Evolutionary conservation across 2,888 invertebrate species (phyloP), one percentile per base, ranked within the genome.

Genomic region (Drosophila leonis): DNA sequence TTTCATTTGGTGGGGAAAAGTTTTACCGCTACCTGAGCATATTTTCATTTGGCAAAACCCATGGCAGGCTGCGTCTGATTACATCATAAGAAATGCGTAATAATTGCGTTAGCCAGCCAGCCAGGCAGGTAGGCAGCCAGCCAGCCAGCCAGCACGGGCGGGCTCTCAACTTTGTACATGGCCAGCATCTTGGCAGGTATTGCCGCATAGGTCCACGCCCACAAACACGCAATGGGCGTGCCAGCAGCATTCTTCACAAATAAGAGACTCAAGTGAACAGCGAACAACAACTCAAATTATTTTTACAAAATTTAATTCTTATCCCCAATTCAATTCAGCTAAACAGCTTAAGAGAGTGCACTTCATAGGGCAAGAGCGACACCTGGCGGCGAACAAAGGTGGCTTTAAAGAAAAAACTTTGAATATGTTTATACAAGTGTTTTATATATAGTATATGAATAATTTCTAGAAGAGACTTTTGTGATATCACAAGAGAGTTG

Each of bases 51-150:
- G 44, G 69, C 65, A 75, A 79, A 48, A 72, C 68, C 76, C 65
- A 13, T 67, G 27, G 24, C 68, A 83, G 78, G 83, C 86, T 81
- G 88, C 86, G 86, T 87, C 88, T 87, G 87, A 90, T 87, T 87
- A 90, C 90, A 90, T 87, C 90, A 88, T 90, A 85, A 87, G 87
- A 90, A 87, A 87, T 87, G 90, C 87, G 87, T 88, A 87, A 87
- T 88, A 87, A 87, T 87, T 87, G 90, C 82, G 88, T 87, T 87
- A 87, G 86, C 33, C 54, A 63, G 63, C 12, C 37, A 46, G 35
- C 20, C 44, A 33, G 41, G n/a, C 12, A 15, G 46, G 12, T 13
- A 20, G 42, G 12, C 9, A 39, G 12, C 35, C 46, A 20, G 46
- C 8, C 46, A 46, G 20, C 1, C 15, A 35, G 88, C 87, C 89